These are phyloP conservation scores for Gallinago nigripennis DNA, from an alignment of 2,797 vertebrate genomes.

Conservation along the genomic window DNA sequence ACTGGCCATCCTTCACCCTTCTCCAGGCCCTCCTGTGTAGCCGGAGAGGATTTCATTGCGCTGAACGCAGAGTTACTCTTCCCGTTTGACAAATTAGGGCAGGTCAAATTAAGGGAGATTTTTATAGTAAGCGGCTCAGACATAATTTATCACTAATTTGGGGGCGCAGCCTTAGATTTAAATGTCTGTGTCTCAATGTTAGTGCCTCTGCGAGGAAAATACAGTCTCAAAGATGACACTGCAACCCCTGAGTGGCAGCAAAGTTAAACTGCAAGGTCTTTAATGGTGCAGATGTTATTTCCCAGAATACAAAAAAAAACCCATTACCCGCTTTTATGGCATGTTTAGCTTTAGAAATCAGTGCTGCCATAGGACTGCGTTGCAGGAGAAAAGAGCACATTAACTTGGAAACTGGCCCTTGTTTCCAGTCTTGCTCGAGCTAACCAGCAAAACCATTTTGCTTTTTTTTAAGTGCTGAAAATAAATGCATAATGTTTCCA, in stretches of 20 bases:
- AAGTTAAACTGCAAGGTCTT: background rate
- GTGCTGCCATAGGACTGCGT: background rate
- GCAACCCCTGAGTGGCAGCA: background rate
- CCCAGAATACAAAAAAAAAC: background rate
- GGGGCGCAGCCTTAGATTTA: background rate
- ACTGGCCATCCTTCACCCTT: background rate
- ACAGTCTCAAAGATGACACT: background rate
- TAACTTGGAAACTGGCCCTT: background rate
- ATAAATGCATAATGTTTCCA: background rate
- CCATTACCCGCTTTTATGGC: background rate
- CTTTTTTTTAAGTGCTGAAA: background rate
- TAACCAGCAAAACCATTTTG: background rate
- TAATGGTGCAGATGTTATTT: background rate
- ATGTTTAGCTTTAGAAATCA: background rate
- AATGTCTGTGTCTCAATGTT: background rate
- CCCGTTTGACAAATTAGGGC: background rate
- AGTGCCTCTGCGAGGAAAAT: background rate
- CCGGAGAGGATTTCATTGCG: background rate
- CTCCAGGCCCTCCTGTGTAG: background rate
- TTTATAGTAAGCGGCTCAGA: background rate
- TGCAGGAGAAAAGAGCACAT: background rate
- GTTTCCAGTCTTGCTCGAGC: background rate
- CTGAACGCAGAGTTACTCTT: background rate
- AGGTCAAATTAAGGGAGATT: background rate
- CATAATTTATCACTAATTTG: background rate